Evolutionary conservation across 2,113 vertebrate species (phyloP), one percentile per base, ranked within the genome.

Genomic region (Mirza zaza): DNA sequence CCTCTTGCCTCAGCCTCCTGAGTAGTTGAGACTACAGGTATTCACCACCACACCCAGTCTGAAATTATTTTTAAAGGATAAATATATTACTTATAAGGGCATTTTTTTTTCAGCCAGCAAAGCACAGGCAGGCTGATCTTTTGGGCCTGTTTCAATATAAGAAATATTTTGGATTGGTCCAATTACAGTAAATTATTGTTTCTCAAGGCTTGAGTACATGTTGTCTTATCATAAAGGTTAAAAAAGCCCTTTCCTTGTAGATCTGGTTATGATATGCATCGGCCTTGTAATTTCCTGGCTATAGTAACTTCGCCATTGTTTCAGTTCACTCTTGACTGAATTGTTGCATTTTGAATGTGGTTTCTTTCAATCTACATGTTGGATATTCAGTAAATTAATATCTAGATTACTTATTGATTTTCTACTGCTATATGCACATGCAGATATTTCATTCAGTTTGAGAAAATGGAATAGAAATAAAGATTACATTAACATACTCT

Each of bases 391-490:
- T 87, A 91, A 91, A 82, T 87, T 86, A 94, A 67, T 52, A 94
- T 59, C 82, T 80, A 96, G 77, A 87, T 93, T 86, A 92, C 18
- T 73, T 96, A 88, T 57, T 90, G 80, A 96, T 92, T 80, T 95
- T 96, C n/a, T 81, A 83, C 10, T 82, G 29, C 73, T 67, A 73
- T 80, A 27, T 23, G 7, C 34, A 81, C 55, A 85, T 52, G 6
- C 5, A 71, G 65, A 76, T 88, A 87, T 86, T 95, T 81, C 14
- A 82, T 61, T 52, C 57, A 91, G 67, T 85, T 97, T 79, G 32
- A 92, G 71, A 63, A 96, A 97, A 88, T 86, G 9, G 85, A 97
- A 96, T 50, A 86, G 55, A 95, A 91, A 88, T 73, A 89, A 95
- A 95, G 45, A 87, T 65, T 52, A 93, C 8, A 85, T 42, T 52